A percentile compares a stretch with the other conserved stretches of the same genome.
Evolutionary conservation across 2,888 invertebrate genomes (phyloP).

Genomic region (Idaea straminata): DNA sequence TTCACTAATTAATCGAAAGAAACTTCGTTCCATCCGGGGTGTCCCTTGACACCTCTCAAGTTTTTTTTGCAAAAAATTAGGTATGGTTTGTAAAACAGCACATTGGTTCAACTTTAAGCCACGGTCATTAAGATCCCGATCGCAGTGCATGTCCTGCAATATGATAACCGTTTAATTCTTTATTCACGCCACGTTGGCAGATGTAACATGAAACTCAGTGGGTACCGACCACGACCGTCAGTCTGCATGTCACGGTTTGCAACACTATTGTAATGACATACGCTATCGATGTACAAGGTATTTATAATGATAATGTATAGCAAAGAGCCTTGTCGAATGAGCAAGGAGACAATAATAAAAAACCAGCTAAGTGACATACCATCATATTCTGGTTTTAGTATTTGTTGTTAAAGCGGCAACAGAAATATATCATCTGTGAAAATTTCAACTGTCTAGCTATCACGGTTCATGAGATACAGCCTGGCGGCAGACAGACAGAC

Average conservation of each 20-base stretch:
- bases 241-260: constrained; percentile 48
- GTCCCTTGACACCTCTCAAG: too few species aligned
- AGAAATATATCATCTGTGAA: too few species aligned
- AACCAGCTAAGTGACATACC: too few species aligned
- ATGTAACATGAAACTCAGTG: constrained; percentile 53
- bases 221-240: constrained; percentile 51
- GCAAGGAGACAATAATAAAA: neutral
- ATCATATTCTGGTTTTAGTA: too few species aligned
- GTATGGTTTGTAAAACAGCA: too few species aligned
- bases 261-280: neutral
- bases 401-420: too few species aligned
- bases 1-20: too few species aligned
- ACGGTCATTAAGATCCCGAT: neutral
- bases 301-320: neutral
- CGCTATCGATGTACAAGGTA: neutral
- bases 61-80: too few species aligned
- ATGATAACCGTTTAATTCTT: constrained; percentile 37
- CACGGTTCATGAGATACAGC: too few species aligned
- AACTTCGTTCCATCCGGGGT: too few species aligned
- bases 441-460: too few species aligned
- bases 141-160: neutral
- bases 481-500: too few species aligned
- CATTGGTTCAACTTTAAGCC: neutral
- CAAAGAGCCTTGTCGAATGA: neutral
- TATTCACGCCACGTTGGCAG: constrained; percentile 56